A percentile compares a stretch with the other conserved stretches of the same genome.
Evolutionary conservation across 2,113 vertebrate genomes (phyloP).

Genomic region (Okapia johnstoni): DNA sequence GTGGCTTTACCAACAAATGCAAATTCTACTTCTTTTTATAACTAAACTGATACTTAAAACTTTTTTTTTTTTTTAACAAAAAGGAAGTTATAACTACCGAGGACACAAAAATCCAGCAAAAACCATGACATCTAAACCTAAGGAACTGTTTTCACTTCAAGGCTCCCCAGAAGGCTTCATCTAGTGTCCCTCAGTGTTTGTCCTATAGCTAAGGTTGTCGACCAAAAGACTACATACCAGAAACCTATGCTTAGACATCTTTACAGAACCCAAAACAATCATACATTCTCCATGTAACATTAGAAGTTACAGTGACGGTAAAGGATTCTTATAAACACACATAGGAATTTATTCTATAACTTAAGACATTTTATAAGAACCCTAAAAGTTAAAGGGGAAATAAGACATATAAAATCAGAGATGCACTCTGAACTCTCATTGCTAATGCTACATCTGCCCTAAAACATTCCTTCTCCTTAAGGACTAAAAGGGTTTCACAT

Average conservation of each 20-base stretch:
- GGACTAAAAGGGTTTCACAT: neutral
- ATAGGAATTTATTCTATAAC: neutral
- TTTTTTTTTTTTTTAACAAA: neutral
- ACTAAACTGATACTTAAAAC: neutral
- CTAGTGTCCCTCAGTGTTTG: neutral
- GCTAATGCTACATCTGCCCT: neutral
- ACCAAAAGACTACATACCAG: neutral
- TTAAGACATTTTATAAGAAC: neutral
- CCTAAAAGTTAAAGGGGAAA: neutral
- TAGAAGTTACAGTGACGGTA: neutral
- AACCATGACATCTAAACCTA: neutral
- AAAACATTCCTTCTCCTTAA: neutral
- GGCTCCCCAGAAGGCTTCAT: neutral
- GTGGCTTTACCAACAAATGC: neutral
- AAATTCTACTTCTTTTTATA: neutral
- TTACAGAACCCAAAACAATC: neutral
- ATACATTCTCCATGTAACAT: neutral
- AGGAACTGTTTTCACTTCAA: neutral
- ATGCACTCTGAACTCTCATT: neutral
- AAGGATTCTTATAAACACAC: neutral
- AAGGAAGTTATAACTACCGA: neutral
- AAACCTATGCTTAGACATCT: neutral
- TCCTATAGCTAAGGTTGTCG: neutral
- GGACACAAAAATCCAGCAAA: neutral
- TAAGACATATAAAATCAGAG: neutral